phyloP scores from a whole-genome alignment of 2,888 invertebrate species.

The Eucera pruinosa region DNA sequence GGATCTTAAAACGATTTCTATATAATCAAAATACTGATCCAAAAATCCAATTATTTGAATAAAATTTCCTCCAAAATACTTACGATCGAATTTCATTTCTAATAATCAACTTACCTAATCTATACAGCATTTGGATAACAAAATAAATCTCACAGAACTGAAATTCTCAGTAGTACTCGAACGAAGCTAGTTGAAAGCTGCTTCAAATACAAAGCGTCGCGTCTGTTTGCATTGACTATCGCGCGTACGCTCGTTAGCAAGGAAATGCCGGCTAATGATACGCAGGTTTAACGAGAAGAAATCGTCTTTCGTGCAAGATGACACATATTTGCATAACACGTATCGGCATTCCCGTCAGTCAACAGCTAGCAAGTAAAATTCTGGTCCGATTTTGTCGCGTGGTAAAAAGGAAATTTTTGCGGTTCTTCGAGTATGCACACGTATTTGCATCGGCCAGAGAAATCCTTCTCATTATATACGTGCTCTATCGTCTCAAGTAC shows the following conservation, averaged over 20 bases:
- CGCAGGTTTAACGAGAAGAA: constrained; percentile 45
- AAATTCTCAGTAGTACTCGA: not conserved
- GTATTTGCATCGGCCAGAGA: not conserved
- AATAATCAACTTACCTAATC: no score
- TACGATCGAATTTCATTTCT: not conserved
- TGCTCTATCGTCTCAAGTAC: constrained; percentile 38
- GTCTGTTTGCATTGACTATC: constrained; percentile 1
- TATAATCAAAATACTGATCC: not conserved
- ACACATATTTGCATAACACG: constrained; percentile 41
- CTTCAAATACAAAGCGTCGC: not conserved
- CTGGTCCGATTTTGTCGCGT: constrained; percentile 14
- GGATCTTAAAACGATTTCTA: no score
- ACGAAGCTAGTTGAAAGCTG: not conserved
- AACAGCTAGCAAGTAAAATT: constrained; percentile 24
- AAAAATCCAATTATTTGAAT: not conserved
- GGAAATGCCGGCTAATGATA: constrained; percentile 15
- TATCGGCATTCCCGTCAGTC: constrained; percentile 26
- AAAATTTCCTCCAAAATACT: no score
- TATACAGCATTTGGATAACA: no score
- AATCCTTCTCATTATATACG: not conserved
- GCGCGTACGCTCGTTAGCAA: not conserved
- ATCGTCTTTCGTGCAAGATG: constrained; percentile 26
- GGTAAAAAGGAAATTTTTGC: constrained; percentile 22
- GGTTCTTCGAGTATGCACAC: constrained; percentile 13
- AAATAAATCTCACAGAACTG: not conserved